A percentile compares a stretch with the other conserved stretches of the same genome.
phyloP scores from a whole-genome alignment of 2,797 vertebrate species.

The Heterohyrax brucei region DNA sequence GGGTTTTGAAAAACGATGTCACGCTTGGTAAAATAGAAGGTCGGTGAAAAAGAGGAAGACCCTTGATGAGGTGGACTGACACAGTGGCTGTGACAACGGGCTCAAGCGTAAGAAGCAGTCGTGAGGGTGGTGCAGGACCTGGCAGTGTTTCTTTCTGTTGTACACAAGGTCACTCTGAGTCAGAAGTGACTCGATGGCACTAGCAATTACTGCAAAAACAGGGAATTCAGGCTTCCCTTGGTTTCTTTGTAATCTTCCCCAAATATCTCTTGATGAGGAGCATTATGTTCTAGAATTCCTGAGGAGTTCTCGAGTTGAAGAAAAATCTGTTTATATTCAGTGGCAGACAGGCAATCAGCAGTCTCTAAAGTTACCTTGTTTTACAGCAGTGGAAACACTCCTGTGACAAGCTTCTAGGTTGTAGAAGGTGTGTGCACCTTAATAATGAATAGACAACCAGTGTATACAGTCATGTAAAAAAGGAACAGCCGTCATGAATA shows the following conservation, averaged over 20 bases:
- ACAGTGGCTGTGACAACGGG: no score
- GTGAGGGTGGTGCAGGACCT: no score
- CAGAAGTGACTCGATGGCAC: no score
- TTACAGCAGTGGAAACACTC: neutral
- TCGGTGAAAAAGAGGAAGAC: no score
- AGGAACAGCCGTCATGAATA: neutral
- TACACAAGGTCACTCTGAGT: no score
- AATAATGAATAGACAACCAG: neutral
- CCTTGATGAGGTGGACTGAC: no score
- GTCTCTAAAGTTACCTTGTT: neutral
- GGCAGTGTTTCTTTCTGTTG: no score
- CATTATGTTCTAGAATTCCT: neutral
- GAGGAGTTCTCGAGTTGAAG: slow-evolving; percentile 20
- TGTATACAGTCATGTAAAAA: neutral
- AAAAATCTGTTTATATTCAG: neutral
- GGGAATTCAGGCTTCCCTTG: neutral
- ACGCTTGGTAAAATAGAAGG: no score
- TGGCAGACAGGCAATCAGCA: neutral
- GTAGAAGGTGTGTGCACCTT: neutral
- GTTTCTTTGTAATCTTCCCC: slow-evolving; percentile 19
- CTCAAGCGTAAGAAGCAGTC: no score
- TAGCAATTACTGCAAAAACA: no score
- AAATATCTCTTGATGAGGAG: slow-evolving; percentile 11
- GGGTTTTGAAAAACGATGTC: no score
- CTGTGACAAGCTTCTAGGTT: neutral